phyloP scores from a whole-genome alignment of 2,797 vertebrate genomes.

The Notoglanidium macrostoma region DNA sequence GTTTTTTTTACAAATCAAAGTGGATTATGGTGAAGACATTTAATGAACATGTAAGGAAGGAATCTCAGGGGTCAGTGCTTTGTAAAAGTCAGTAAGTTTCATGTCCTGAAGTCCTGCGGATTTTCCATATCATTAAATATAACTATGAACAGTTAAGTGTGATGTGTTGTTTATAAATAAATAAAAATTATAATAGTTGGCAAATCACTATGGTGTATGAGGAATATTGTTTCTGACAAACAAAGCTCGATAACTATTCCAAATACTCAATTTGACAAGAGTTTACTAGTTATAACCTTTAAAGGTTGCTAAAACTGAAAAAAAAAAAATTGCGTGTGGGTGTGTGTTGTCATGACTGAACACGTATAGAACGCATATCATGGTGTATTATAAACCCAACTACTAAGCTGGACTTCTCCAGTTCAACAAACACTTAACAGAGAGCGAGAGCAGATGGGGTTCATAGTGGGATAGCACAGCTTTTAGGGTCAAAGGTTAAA shows the following conservation, averaged over 20 bases:
- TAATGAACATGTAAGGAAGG: neutral
- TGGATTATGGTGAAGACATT: neutral
- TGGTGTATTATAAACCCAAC: neutral
- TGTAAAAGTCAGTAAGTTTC: neutral
- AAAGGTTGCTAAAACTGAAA: neutral
- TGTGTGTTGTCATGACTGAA: neutral
- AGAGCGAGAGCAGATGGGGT: neutral
- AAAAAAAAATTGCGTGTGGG: neutral
- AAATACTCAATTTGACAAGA: neutral
- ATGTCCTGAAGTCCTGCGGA: neutral
- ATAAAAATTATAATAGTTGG: neutral
- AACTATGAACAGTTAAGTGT: neutral
- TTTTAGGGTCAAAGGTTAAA: constrained; percentile 43
- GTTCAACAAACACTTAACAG: constrained; percentile 17
- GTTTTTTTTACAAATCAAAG: neutral
- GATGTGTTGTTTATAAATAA: neutral
- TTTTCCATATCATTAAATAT: neutral
- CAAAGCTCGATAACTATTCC: neutral
- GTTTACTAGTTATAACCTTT: neutral
- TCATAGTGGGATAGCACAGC: constrained; percentile 17
- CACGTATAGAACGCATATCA: neutral
- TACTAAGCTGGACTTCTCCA: neutral
- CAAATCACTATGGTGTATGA: neutral
- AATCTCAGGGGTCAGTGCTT: neutral
- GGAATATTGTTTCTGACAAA: neutral